phyloP scores from a whole-genome alignment of 2,888 invertebrate genomes.

The Rotaria macrura region DNA sequence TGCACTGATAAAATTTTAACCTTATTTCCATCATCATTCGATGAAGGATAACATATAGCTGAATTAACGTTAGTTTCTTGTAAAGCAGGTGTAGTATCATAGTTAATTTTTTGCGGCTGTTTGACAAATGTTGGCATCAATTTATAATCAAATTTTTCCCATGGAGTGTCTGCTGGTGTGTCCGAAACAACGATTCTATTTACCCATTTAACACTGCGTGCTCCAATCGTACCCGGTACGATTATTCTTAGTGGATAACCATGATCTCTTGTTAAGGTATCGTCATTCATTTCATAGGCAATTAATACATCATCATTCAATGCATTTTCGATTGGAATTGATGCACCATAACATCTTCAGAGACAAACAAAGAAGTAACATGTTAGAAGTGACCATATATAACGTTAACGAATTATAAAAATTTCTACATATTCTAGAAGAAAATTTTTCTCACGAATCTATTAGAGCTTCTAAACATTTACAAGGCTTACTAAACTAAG shows the following conservation, averaged over 20 bases:
- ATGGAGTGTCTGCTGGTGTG: constrained; percentile 66
- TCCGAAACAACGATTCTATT: constrained; percentile 34
- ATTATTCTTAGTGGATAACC: constrained; percentile 29
- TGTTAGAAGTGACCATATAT: too few species aligned
- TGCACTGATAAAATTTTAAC: constrained; percentile 46
- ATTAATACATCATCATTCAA: constrained; percentile 26
- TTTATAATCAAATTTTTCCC: constrained; percentile 93
- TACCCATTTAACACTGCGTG: constrained; percentile 32
- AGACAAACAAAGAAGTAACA: neutral
- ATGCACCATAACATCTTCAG: constrained; percentile 19
- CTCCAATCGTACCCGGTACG: constrained; percentile 31
- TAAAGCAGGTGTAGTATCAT: constrained; percentile 65
- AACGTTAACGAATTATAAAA: too few species aligned
- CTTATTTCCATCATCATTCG: constrained; percentile 38
- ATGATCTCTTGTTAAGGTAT: constrained; percentile 30
- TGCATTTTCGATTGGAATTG: constrained; percentile 31
- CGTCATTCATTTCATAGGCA: constrained; percentile 30
- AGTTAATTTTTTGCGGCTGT: constrained; percentile 28
- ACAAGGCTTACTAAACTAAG: too few species aligned
- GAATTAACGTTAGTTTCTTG: constrained; percentile 88
- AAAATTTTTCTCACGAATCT: too few species aligned
- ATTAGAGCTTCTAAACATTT: too few species aligned
- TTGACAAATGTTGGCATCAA: constrained; percentile 49
- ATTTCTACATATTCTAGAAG: too few species aligned
- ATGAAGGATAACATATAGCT: constrained; percentile 70